Evolutionary conservation across 2,113 vertebrate species (phyloP), one percentile per base, ranked within the genome.

Genomic region (Calypte anna): DNA sequence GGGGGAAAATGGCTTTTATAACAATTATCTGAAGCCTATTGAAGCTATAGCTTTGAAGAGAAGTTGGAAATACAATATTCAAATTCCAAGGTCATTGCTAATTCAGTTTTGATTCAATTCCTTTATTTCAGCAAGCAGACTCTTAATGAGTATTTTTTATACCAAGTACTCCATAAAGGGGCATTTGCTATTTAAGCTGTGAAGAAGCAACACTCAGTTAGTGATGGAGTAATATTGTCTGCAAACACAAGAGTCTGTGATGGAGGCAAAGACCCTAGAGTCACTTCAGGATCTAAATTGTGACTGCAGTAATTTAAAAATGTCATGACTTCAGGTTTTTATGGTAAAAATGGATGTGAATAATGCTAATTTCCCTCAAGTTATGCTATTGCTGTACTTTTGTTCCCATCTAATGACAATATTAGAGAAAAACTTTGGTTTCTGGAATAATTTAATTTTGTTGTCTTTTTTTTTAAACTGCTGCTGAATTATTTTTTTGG

Each of bases 51-150:
- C 88, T 95, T 96, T 94, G 86, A 92, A 94, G 70, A 92, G 54
- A 89, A 66, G 46, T 62, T 54, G 69, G 58, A 92, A 91, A 73
- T 81, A 40, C 2, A 68, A 24, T 88, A 83, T 92, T 93, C 79
- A 73, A 79, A 82, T 96, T 92, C 54, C 62, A 75, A 79, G 62
- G 77, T 92, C 62, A 38, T 50, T 82, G 66, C 61, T 93, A 82
- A 92, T 85, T 94, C 61, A 67, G 25, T 93, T 94, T 83, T 78
- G 64, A 86, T 92, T 85, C 89, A 78, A 79, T 94, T 93, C 63
- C 77, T 94, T 91, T 84, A 84, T 84, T 62, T 79, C 57, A 76
- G 58, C 36, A 76, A 86, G 82, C 50, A 85, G 77, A 76, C 73
- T 90, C 54, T 46, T 93, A 89, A 76, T 86, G 58, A 68, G 15